Evolutionary conservation across 1,140 invertebrate genomes (phyloP).

Genomic region (Homalodisca vitripennis): DNA sequence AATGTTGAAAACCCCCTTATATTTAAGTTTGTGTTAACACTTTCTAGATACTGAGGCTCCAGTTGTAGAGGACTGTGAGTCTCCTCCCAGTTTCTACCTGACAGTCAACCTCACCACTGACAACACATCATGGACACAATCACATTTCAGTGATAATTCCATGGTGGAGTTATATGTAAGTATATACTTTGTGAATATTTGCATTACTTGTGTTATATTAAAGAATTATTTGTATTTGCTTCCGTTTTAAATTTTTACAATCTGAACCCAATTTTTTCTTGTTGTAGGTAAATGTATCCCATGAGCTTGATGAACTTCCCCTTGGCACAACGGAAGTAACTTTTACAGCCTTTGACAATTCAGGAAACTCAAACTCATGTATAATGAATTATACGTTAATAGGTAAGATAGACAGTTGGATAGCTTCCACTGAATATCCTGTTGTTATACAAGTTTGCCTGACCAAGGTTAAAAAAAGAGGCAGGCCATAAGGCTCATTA

Average conservation of each 20-base stretch:
- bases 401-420: too few relatives aligned
- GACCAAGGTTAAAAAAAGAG: too few relatives aligned
- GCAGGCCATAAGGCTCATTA: too few relatives aligned
- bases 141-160: slow-evolving; percentile 69
- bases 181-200: too few relatives aligned
- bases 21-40: too few relatives aligned
- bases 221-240: too few relatives aligned
- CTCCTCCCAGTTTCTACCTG: slow-evolving; percentile 55
- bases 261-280: slow-evolving; percentile 16
- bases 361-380: slow-evolving; percentile 60
- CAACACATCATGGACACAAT: slow-evolving; percentile 62
- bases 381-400: slow-evolving; percentile 61
- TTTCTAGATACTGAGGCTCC: slow-evolving; percentile 60
- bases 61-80: slow-evolving; percentile 60
- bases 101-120: slow-evolving; percentile 45
- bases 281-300: slow-evolving; percentile 45
- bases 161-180: slow-evolving; percentile 40
- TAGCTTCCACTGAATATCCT: too few relatives aligned
- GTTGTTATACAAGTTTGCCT: too few relatives aligned
- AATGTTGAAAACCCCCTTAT: too few relatives aligned
- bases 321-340: slow-evolving; percentile 57
- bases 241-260: too few relatives aligned
- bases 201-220: too few relatives aligned
- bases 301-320: slow-evolving; percentile 54
- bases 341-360: slow-evolving; percentile 59